Conservation (phyloP, 2,113 vertebrate species). For the Xiphophorus maculatus region DNA sequence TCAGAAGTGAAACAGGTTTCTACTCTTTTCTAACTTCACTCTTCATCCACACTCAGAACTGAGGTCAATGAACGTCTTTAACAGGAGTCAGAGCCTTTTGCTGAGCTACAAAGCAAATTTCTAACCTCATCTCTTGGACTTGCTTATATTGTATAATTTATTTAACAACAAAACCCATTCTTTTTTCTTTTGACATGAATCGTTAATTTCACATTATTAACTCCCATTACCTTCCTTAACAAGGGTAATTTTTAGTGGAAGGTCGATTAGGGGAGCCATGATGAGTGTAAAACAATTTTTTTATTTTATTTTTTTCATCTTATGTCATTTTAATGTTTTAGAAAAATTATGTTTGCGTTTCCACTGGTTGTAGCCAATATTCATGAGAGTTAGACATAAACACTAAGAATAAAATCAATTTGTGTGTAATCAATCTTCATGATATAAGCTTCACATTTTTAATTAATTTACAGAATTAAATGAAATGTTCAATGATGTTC, state of each 20-base stretch:
- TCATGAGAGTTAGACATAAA: too few relatives aligned
- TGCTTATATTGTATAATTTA: neutral
- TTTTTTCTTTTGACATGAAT: neutral
- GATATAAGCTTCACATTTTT: too few relatives aligned
- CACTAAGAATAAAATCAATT: too few relatives aligned
- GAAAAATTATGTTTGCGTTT: too few relatives aligned
- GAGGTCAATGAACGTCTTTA: neutral
- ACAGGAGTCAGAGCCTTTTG: neutral
- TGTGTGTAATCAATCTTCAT: too few relatives aligned
- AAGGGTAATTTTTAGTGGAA: neutral
- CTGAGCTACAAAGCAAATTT: conserved; percentile 3
- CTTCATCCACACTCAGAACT: conserved; percentile 47
- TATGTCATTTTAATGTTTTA: too few relatives aligned
- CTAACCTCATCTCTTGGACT: neutral
- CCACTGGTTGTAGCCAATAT: too few relatives aligned
- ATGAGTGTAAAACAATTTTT: too few relatives aligned
- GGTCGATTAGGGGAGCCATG: neutral
- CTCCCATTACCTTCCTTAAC: too few relatives aligned
- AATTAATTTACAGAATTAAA: too few relatives aligned
- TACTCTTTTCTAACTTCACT: conserved; percentile 29
- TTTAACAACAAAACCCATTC: neutral
- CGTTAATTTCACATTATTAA: neutral
- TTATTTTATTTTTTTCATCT: too few relatives aligned
- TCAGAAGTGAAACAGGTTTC: conserved; percentile 6
- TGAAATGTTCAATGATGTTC: too few relatives aligned